Percentiles rank a stretch among this genome's conserved stretches.
phyloP scores from a whole-genome alignment of 2,888 invertebrate species.

The Cosmia pyralina region DNA sequence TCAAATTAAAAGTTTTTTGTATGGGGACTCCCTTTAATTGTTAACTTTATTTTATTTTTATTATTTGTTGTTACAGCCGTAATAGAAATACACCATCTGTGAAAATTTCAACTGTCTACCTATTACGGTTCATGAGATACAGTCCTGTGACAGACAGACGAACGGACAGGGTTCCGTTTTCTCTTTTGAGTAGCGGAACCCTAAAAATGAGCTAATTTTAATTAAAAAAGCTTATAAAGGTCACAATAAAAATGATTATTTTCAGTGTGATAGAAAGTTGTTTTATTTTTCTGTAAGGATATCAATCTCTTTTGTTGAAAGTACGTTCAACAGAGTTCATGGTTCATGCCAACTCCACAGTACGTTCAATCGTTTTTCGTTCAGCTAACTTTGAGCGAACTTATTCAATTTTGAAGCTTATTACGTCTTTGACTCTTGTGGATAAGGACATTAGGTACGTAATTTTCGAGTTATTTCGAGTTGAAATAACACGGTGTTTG shows the following conservation, averaged over 20 bases:
- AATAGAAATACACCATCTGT: no score
- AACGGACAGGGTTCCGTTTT: no score
- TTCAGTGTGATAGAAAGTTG: no score
- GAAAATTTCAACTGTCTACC: no score
- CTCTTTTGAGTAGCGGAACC: no score
- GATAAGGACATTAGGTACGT: conserved; percentile 28
- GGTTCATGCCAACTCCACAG: conserved; percentile 3
- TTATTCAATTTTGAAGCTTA: conserved; percentile 58
- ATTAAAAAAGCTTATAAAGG: not conserved
- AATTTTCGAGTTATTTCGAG: conserved; percentile 29
- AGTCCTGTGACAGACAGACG: no score
- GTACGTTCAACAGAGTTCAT: not conserved
- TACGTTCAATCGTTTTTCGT: conserved; percentile 22
- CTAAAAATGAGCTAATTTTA: no score
- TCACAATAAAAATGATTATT: not conserved
- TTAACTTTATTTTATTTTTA: no score
- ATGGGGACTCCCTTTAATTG: no score
- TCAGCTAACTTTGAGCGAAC: conserved; percentile 45
- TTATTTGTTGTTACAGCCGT: no score
- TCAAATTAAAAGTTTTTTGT: no score
- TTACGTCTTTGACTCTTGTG: conserved; percentile 39
- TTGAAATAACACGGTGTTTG: conserved; percentile 5
- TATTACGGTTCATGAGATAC: no score
- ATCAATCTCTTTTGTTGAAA: conserved; percentile 6
- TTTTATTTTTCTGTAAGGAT: not conserved